These are phyloP conservation scores for Chymomyza procnemis DNA, from an alignment of 2,888 invertebrate species.

Conservation along the genomic window DNA sequence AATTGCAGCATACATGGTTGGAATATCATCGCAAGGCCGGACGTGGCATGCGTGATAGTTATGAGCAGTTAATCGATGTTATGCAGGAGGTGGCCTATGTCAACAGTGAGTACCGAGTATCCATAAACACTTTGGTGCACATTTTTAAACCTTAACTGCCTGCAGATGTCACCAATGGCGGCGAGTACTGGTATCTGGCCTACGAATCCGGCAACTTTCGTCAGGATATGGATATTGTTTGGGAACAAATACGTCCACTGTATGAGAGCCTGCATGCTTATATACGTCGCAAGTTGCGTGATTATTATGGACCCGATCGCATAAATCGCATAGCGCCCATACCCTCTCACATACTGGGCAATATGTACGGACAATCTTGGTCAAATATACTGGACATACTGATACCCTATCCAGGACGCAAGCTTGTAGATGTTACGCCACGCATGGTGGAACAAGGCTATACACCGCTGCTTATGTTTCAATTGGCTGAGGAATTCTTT, in stretches of 20 bases:
- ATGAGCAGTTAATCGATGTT: constrained; percentile 87
- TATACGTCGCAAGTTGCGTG: constrained; percentile 89
- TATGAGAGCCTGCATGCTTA: constrained; percentile 94
- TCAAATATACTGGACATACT: constrained; percentile 88
- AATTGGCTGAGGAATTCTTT: constrained; percentile 94
- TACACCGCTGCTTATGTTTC: constrained; percentile 89
- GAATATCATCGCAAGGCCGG: constrained; percentile 94
- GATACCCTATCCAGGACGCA: constrained; percentile 91
- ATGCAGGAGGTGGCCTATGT: constrained; percentile 89
- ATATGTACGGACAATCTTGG: constrained; percentile 95
- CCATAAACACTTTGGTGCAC: neutral
- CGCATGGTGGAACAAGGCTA: constrained; percentile 92
- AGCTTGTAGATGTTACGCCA: constrained; percentile 88
- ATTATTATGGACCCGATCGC: constrained; percentile 90
- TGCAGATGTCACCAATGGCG: constrained; percentile 90
- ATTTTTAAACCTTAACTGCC: constrained; percentile 16
- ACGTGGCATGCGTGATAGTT: constrained; percentile 87
- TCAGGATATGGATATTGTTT: constrained; percentile 88
- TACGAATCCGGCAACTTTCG: constrained; percentile 89
- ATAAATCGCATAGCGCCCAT: constrained; percentile 89
- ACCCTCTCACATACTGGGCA: constrained; percentile 91
- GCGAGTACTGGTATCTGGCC: constrained; percentile 92
- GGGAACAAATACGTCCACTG: constrained; percentile 90
- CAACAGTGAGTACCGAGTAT: constrained; percentile 85
- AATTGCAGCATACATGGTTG: constrained; percentile 91